Percentiles rank a stretch among this genome's conserved stretches.
Evolutionary conservation across 1,140 invertebrate species (phyloP).

Genomic region (Drosophila suzukii): DNA sequence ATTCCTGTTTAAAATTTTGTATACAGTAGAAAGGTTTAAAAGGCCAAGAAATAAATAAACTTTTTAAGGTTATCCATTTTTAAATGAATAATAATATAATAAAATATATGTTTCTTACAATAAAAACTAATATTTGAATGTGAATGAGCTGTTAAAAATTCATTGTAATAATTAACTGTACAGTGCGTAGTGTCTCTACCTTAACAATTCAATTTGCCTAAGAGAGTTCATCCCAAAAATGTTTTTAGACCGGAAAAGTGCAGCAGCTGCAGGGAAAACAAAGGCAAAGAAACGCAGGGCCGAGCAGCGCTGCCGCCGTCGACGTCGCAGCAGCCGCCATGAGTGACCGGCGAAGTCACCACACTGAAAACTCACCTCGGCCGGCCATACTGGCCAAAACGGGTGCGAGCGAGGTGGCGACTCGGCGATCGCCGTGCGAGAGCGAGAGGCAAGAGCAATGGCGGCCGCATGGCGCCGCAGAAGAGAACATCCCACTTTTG

Average conservation of each 20-base stretch:
- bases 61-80: no score
- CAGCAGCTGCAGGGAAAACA: slow-evolving; percentile 29
- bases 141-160: not conserved
- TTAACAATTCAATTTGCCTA: slow-evolving; percentile 22
- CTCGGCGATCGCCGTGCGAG: slow-evolving; percentile 38
- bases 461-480: slow-evolving; percentile 57
- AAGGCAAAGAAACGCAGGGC: not conserved
- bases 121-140: not conserved
- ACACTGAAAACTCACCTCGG: slow-evolving; percentile 37
- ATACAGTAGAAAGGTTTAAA: no score
- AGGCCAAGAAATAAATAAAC: no score
- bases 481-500: slow-evolving; percentile 46
- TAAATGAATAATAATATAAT: no score
- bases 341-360: slow-evolving; percentile 51
- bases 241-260: slow-evolving; percentile 4
- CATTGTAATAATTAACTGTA: not conserved
- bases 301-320: slow-evolving; percentile 13
- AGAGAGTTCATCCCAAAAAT: slow-evolving; percentile 10
- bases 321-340: slow-evolving; percentile 24
- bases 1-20: no score
- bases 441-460: slow-evolving; percentile 77
- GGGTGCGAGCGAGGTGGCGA: slow-evolving; percentile 53
- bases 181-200: not conserved
- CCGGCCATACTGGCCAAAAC: slow-evolving; percentile 24
- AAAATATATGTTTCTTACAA: no score